Base-by-base conservation (phyloP, 2,113 vertebrate species). In the Pipa parva region DNA sequence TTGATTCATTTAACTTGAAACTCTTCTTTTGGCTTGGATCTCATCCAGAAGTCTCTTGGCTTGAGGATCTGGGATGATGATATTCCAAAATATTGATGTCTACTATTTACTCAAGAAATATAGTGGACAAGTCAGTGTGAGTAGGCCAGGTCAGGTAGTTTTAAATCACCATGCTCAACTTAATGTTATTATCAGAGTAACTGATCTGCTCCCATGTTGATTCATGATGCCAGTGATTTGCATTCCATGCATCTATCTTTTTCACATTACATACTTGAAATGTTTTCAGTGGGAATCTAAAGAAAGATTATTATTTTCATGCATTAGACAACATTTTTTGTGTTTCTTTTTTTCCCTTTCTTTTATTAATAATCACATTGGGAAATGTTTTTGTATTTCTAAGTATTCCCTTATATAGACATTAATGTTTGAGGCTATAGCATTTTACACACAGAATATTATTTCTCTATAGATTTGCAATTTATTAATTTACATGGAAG, bases 21-120 rank as follows among this genome's bases (percentile, higher is more conserved):
- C 2, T 46, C 72, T 72, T 76, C 70, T 65, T 74, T 65, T 62
- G 73, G 9, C 27, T 76, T 75, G 74, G 78, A 80, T 70, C 15
- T 15, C 0, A 10, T 79, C 75, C 75, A 74, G 73, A 12, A 2
- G 15, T 18, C 25, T 48, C 71, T 73, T 42, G 58, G 73, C 75
- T 74, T 4, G 37, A 0, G 5, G 52, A 62, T 57, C 55, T 6
- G 4, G 73, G 8, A n/a, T 28, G 17, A 67, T 54, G 9, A 50
- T 46, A 28, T 1, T 3, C 25, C n/a, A 2, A 42, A 15, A 2
- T 1, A 36, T 49, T 49, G 13, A 39, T 7, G 3, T 22, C 4
- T 65, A 49, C 33, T 60, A 74, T 79, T 78, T 76, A 27, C 56
- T 33, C 17, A 67, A 46, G 21, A 75, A 76, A 9, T 25, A 4